A percentile compares a stretch with the other conserved stretches of the same genome.
Evolutionary conservation across 2,113 vertebrate species (phyloP).

Genomic region (Pardalotus punctatus): DNA sequence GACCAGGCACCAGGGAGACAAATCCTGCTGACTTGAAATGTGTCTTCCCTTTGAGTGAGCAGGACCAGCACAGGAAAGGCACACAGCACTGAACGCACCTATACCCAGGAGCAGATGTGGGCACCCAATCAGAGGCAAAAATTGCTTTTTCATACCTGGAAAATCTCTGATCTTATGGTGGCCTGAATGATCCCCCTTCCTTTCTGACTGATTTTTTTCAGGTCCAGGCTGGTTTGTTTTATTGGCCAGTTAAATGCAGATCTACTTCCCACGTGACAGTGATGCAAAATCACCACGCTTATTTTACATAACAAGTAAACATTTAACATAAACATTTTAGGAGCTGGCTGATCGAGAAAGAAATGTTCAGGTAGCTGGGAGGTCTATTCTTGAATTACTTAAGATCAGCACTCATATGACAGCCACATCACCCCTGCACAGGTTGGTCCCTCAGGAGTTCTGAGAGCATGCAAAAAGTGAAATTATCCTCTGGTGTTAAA

Average conservation of each 20-base stretch:
- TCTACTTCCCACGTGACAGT: neutral
- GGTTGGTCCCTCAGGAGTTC: neutral
- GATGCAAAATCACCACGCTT: neutral
- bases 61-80: neutral
- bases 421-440: neutral
- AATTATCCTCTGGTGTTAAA: neutral
- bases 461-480: neutral
- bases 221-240: neutral
- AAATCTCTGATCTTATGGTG: neutral
- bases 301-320: neutral
- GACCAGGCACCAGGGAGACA: neutral
- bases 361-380: neutral
- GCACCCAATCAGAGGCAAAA: neutral
- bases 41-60: neutral
- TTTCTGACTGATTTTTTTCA: neutral
- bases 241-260: neutral
- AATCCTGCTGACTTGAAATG: neutral
- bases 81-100: neutral
- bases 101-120: neutral
- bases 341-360: neutral
- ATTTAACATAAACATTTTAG: neutral
- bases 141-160: neutral
- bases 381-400: neutral
- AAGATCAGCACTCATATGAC: neutral
- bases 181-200: neutral